phyloP scores from a whole-genome alignment of 2,888 invertebrate species.

The Mythimna ferrago region DNA sequence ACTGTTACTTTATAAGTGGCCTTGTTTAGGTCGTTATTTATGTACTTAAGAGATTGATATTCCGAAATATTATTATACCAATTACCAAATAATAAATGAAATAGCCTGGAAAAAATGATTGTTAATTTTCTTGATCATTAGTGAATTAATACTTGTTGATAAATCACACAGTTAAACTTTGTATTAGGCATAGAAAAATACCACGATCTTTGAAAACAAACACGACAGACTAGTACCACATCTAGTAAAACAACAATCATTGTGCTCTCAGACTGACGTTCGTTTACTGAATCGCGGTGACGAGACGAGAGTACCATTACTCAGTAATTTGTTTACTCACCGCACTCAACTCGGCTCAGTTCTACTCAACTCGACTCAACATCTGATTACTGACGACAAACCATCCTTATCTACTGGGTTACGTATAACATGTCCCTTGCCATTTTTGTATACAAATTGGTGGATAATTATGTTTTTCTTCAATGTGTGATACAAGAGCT shows the following conservation, averaged over 20 bases:
- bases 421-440: not conserved
- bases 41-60: not conserved
- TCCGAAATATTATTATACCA: too few species aligned
- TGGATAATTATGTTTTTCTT: not conserved
- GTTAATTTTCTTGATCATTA: too few species aligned
- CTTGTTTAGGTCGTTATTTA: not conserved
- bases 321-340: constrained; percentile 60
- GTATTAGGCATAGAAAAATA: not conserved
- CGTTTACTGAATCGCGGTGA: constrained; percentile 35
- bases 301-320: constrained; percentile 52
- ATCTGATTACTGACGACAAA: constrained; percentile 26
- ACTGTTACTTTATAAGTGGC: not conserved
- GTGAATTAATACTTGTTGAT: too few species aligned
- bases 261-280: constrained; percentile 32
- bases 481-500: not conserved
- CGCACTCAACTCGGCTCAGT: constrained; percentile 41
- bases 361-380: constrained; percentile 16
- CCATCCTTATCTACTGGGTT: not conserved
- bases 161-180: too few species aligned
- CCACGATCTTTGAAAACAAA: not conserved
- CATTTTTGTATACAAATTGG: not conserved
- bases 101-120: too few species aligned
- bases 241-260: constrained; percentile 34
- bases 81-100: too few species aligned
- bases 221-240: constrained; percentile 1